These are phyloP conservation scores for Orthochromis indermauri DNA, from an alignment of 2,113 vertebrate genomes.

Conservation along the genomic window DNA sequence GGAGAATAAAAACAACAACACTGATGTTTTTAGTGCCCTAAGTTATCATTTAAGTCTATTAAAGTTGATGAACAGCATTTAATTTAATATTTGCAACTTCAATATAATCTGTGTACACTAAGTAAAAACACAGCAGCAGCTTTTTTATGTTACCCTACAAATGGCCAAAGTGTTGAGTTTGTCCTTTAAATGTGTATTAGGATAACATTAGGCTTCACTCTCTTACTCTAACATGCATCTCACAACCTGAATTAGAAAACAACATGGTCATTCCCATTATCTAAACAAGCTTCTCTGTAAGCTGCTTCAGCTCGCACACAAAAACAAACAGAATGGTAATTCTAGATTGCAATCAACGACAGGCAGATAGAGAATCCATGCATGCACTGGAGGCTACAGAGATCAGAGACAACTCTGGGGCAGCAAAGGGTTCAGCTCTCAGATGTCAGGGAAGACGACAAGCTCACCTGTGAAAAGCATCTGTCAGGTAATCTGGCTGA, in stretches of 20 bases:
- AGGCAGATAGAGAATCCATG: not conserved
- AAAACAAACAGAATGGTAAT: not conserved
- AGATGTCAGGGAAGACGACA: not conserved
- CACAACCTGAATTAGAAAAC: not conserved
- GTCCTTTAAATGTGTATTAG: not conserved
- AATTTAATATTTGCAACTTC: not conserved
- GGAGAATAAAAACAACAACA: not conserved
- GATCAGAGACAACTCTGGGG: not conserved
- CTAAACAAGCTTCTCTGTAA: not conserved
- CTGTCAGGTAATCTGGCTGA: not conserved
- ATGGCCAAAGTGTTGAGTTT: not conserved
- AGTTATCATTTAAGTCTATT: not conserved
- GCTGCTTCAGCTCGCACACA: not conserved
- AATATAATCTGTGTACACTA: not conserved
- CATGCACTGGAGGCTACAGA: not conserved
- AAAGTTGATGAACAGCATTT: not conserved
- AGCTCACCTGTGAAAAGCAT: not conserved
- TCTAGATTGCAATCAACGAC: not conserved
- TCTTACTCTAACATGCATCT: not conserved
- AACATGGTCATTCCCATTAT: not conserved
- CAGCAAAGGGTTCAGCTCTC: not conserved
- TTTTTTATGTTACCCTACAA: not conserved
- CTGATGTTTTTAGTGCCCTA: not conserved
- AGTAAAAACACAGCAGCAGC: not conserved
- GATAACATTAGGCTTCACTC: not conserved